These are phyloP conservation scores for Theropithecus gelada DNA, from an alignment of 2,113 vertebrate species.

Conservation along the genomic window DNA sequence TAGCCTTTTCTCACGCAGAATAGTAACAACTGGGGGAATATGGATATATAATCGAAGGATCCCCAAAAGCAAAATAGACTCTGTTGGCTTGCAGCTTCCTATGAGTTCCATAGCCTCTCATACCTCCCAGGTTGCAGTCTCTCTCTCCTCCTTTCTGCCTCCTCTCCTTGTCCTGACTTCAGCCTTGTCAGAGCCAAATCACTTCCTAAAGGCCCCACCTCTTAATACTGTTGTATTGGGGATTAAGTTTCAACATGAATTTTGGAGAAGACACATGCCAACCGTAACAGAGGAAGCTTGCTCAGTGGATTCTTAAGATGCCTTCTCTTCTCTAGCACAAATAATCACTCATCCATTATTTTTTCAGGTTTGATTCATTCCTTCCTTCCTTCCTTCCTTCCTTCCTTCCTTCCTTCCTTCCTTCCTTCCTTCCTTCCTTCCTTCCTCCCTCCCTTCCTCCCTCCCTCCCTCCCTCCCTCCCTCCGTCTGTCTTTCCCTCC, in stretches of 20 bases:
- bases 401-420: fast-evolving
- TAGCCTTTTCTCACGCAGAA: neutral
- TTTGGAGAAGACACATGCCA: neutral
- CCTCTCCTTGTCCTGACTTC: neutral
- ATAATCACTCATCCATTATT: neutral
- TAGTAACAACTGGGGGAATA: neutral
- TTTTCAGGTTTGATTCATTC: neutral
- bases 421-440: fast-evolving
- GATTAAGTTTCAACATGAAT: neutral
- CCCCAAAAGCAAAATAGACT: neutral
- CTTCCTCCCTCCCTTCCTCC: fast-evolving
- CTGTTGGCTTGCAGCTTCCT: neutral
- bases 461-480: too few species aligned
- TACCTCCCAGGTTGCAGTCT: neutral
- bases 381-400: fast-evolving
- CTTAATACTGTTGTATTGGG: neutral
- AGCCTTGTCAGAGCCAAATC: neutral
- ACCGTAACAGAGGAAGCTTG: neutral
- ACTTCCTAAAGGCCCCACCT: neutral
- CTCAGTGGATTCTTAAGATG: neutral
- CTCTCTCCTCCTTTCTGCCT: neutral
- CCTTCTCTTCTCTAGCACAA: neutral
- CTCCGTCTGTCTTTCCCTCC: too few species aligned
- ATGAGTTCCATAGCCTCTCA: neutral
- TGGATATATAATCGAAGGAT: neutral